phyloP scores from a whole-genome alignment of 2,888 invertebrate species.

The Orthosia gothica region DNA sequence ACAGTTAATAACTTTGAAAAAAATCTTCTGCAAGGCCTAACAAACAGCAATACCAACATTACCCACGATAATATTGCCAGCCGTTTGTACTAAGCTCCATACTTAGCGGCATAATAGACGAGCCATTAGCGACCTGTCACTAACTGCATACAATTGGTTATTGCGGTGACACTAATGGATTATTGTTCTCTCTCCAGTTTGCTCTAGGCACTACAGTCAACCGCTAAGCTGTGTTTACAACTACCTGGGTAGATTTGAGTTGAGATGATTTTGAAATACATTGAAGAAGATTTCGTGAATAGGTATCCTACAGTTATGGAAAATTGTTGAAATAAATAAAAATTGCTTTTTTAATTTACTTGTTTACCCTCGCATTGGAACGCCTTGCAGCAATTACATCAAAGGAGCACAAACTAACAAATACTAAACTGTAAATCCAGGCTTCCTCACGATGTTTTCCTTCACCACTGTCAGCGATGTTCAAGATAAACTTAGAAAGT shows the following conservation, averaged over 20 bases:
- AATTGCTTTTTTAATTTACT: too few species aligned
- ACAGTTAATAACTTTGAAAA: too few species aligned
- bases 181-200: constrained; percentile 38
- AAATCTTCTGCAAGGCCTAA: not conserved
- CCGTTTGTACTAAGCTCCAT: constrained; percentile 25
- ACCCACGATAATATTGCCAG: not conserved
- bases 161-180: constrained; percentile 50
- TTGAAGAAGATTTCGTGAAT: not conserved
- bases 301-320: too few species aligned
- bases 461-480: too few species aligned
- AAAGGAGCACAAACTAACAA: too few species aligned
- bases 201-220: constrained; percentile 1
- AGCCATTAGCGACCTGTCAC: constrained; percentile 47
- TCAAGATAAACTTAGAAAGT: too few species aligned
- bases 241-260: not conserved
- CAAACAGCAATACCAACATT: constrained; percentile 1
- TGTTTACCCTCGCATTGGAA: too few species aligned
- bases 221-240: constrained; percentile 2
- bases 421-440: too few species aligned
- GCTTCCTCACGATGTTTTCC: too few species aligned
- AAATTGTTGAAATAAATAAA: too few species aligned
- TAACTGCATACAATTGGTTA: constrained; percentile 50
- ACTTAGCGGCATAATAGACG: constrained; percentile 35
- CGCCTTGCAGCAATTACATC: too few species aligned
- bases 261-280: not conserved